Conservation (phyloP, 2,113 vertebrate species). For the Odocoileus virginianus region DNA sequence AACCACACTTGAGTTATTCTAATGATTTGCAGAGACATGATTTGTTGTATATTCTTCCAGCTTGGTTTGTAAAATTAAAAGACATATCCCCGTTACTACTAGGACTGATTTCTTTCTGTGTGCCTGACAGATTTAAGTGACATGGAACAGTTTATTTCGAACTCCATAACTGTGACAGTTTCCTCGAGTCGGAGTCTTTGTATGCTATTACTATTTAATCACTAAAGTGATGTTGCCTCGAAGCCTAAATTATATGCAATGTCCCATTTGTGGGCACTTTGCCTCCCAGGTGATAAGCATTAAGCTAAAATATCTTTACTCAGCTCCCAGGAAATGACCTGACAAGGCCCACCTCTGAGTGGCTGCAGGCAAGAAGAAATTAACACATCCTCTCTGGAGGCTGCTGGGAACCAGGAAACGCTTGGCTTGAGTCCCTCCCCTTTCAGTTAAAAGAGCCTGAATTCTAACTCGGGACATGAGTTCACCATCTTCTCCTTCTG, state of each 20-base stretch:
- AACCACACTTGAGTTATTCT: background rate
- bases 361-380: background rate
- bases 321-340: background rate
- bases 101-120: background rate
- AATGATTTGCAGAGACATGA: background rate
- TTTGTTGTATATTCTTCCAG: background rate
- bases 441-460: background rate
- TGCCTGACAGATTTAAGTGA: background rate
- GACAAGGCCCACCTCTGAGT: background rate
- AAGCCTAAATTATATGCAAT: background rate
- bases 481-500: background rate
- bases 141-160: background rate
- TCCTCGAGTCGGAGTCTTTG: fast-evolving
- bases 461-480: background rate
- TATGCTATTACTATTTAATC: background rate
- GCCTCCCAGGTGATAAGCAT: background rate
- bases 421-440: background rate
- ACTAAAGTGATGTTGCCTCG: background rate
- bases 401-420: background rate
- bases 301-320: background rate
- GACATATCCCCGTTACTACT: background rate
- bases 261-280: background rate
- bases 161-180: background rate
- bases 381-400: background rate
- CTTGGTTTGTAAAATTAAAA: background rate